phyloP scores from a whole-genome alignment of 53 echinoderm and acorn worm species.

The Echinarachnius parma region DNA sequence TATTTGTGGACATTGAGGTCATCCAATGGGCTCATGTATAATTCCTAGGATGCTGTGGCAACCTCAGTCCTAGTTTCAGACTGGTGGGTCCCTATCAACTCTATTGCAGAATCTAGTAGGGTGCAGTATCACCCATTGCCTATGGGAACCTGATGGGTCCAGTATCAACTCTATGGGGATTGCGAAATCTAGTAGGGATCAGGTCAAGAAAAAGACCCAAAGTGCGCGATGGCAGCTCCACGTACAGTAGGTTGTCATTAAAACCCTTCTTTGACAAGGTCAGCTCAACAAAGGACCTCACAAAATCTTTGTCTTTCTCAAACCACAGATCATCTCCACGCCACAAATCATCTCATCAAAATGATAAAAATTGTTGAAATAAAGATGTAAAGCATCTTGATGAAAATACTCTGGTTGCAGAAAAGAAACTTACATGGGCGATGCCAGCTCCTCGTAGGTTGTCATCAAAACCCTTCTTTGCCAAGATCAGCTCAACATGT shows the following conservation, averaged over 20 bases:
- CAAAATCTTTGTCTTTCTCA: slow-evolving; percentile 31
- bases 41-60: slow-evolving; percentile 58
- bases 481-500: slow-evolving; percentile 77
- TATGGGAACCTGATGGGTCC: too few relatives aligned
- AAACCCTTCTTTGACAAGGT: slow-evolving; percentile 82
- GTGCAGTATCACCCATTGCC: too few relatives aligned
- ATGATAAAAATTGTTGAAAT: too few relatives aligned
- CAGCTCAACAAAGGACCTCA: slow-evolving; percentile 77
- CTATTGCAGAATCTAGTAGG: too few relatives aligned
- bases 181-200: too few relatives aligned
- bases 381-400: too few relatives aligned
- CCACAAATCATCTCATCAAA: too few relatives aligned
- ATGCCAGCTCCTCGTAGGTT: slow-evolving; percentile 53
- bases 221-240: slow-evolving; percentile 59
- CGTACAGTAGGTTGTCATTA: slow-evolving; percentile 77
- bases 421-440: slow-evolving; percentile 63
- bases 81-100: too few relatives aligned
- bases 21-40: slow-evolving; percentile 63
- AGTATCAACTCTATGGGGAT: too few relatives aligned
- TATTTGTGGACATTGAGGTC: slow-evolving; percentile 75
- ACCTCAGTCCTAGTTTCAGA: slow-evolving; percentile 69
- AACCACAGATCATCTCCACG: too few relatives aligned
- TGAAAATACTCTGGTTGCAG: too few relatives aligned
- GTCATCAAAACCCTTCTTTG: slow-evolving; percentile 90
- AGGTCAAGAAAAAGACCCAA: too few relatives aligned